These are phyloP conservation scores for Ceyx cyanopectus DNA, from an alignment of 2,113 vertebrate species.

Conservation along the genomic window DNA sequence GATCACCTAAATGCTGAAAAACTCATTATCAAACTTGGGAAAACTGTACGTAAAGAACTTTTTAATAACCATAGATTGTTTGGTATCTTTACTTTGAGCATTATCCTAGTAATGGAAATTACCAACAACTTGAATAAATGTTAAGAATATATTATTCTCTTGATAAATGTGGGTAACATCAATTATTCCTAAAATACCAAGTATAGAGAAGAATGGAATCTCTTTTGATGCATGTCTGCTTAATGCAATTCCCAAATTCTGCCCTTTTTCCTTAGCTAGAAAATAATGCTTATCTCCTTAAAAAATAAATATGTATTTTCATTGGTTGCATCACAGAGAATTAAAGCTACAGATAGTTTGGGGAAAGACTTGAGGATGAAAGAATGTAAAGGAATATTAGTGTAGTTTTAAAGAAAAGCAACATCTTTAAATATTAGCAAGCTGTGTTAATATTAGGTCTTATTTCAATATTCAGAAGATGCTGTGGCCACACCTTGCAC, in stretches of 20 bases:
- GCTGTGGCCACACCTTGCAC: background rate
- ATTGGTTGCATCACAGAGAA: background rate
- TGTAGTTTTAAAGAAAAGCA: background rate
- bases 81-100: background rate
- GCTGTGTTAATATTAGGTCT: background rate
- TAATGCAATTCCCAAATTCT: background rate
- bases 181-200: background rate
- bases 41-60: slow-evolving; percentile 80
- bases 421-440: background rate
- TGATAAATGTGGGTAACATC: background rate
- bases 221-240: background rate
- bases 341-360: background rate
- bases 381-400: background rate
- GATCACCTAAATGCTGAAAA: slow-evolving; percentile 88
- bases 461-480: background rate
- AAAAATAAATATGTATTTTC: background rate
- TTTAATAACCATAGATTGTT: background rate
- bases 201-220: background rate
- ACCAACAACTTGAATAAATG: background rate
- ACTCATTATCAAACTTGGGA: slow-evolving; percentile 86
- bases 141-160: background rate
- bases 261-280: background rate
- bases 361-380: background rate
- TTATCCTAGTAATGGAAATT: background rate
- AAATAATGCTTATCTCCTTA: background rate